phyloP scores from a whole-genome alignment of 2,797 vertebrate species.

The Prunella strophiata region DNA sequence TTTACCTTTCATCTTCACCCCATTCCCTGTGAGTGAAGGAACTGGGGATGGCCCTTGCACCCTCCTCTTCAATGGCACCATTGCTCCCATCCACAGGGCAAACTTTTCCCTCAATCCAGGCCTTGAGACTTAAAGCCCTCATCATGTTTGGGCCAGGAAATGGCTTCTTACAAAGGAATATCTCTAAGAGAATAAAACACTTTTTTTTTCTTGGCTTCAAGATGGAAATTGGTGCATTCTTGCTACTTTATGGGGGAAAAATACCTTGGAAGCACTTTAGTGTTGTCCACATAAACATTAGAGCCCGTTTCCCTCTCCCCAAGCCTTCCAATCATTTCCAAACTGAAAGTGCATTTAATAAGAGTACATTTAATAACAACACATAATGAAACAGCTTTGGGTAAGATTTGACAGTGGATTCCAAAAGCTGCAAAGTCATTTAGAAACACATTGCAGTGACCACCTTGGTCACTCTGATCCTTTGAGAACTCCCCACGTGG shows the following conservation, averaged over 20 bases:
- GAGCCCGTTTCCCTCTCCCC: background rate
- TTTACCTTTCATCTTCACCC: background rate
- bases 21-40: background rate
- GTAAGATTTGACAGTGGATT: background rate
- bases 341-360: background rate
- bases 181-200: background rate
- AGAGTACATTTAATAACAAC: background rate
- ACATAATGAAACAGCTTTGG: slow-evolving; percentile 33
- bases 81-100: background rate
- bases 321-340: background rate
- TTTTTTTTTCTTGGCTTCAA: background rate
- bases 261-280: slow-evolving; percentile 9
- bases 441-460: background rate
- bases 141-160: background rate
- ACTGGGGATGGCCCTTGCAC: background rate
- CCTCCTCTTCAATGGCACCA: background rate
- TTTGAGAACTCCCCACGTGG: background rate
- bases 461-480: background rate
- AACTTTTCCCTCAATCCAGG: background rate
- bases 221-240: background rate
- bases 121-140: background rate
- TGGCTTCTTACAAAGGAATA: background rate
- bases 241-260: slow-evolving; percentile 22
- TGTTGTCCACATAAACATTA: background rate
- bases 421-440: slow-evolving; percentile 15